These are phyloP conservation scores for Rhorus exstirpatorius DNA, from an alignment of 2,888 invertebrate species.

Conservation along the genomic window DNA sequence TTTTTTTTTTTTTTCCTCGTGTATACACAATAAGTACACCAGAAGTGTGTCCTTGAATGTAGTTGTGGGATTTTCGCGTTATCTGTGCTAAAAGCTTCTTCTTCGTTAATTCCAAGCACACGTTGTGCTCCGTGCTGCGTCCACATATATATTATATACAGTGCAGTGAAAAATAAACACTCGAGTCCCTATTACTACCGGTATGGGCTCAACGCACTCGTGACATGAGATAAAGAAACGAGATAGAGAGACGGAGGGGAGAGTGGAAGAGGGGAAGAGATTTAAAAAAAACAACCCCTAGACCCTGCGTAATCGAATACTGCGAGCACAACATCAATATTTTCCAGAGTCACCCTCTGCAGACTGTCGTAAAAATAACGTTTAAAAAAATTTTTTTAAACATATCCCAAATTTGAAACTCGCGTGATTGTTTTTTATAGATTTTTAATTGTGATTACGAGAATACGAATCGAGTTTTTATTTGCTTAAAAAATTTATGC, in stretches of 20 bases:
- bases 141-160: too few species aligned
- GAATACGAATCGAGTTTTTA: slow-evolving; percentile 38
- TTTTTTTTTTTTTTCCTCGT: slow-evolving; percentile 25
- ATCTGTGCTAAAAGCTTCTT: slow-evolving; percentile 51
- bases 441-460: too few species aligned
- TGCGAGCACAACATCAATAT: too few species aligned
- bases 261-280: too few species aligned
- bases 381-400: too few species aligned
- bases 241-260: slow-evolving; percentile 2
- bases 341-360: slow-evolving; percentile 8
- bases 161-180: slow-evolving; percentile 1
- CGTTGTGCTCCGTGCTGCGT: too few species aligned
- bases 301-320: slow-evolving; percentile 55
- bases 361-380: too few species aligned
- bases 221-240: not conserved
- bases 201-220: slow-evolving; percentile 8
- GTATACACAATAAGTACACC: slow-evolving; percentile 14
- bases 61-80: slow-evolving; percentile 38
- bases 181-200: not conserved
- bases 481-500: too few species aligned
- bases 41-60: slow-evolving; percentile 20
- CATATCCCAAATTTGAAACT: too few species aligned
- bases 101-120: not conserved
- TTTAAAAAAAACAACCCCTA: slow-evolving; percentile 49
- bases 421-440: too few species aligned